Evolutionary conservation across 2,797 vertebrate species (phyloP).

Genomic region (Dallia pectoralis): DNA sequence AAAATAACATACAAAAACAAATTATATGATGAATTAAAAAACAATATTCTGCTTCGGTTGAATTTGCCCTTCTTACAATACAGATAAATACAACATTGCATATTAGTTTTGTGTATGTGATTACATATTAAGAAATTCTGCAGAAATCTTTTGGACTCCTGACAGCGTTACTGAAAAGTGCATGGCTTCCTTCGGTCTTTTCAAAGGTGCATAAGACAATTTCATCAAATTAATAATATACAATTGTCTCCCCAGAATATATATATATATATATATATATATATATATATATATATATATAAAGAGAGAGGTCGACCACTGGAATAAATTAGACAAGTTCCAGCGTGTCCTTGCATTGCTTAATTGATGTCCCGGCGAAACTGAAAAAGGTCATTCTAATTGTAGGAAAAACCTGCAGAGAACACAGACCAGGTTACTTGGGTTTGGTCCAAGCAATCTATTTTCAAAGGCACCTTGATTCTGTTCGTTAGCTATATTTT

Average conservation of each 20-base stretch:
- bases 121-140: constrained; percentile 32
- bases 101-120: background rate
- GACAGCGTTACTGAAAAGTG: constrained; percentile 32
- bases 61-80: constrained; percentile 26
- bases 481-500: too few species aligned
- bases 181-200: constrained; percentile 41
- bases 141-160: constrained; percentile 34
- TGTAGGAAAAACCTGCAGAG: constrained; percentile 37
- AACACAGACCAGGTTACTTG: constrained; percentile 18
- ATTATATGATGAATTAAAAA: constrained; percentile 29
- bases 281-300: too few species aligned
- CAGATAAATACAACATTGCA: constrained; percentile 22
- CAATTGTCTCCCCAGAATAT: constrained; percentile 4
- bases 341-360: constrained; percentile 23
- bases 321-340: constrained; percentile 28
- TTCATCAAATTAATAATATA: constrained; percentile 1
- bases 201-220: constrained; percentile 16
- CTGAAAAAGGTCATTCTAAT: constrained; percentile 8
- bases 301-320: constrained; percentile 19
- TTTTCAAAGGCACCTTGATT: too few species aligned
- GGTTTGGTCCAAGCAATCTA: background rate
- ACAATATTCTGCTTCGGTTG: constrained; percentile 35
- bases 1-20: constrained; percentile 29
- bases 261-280: too few species aligned
- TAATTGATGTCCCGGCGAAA: constrained; percentile 14